Evolutionary conservation across 2,113 vertebrate species (phyloP), one percentile per base, ranked within the genome.

Genomic region (Tretioscincus oriximinensis): DNA sequence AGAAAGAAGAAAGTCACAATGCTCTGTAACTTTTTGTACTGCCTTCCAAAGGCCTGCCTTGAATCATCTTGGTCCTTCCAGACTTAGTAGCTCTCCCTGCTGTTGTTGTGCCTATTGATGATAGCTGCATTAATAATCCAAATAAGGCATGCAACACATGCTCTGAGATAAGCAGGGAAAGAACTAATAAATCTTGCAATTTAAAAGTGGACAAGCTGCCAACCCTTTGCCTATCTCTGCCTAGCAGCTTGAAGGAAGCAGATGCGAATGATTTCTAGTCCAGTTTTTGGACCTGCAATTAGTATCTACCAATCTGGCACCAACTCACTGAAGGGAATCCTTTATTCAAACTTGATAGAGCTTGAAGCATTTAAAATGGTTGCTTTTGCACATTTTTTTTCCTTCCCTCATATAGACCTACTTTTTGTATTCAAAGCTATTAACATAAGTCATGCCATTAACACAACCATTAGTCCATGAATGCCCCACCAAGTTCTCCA

Each of bases 231-330:
- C 82, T 86, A 76, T 88, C 90, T 88, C 80, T 81, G 7, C 85
- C 84, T 73, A 82, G 47, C 90, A 88, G 88, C 83, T 88, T 77
- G 85, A 84, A 75, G 86, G 88, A 88, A 73, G 28, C 51, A 81
- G 10, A 45, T 85, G n/a, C 47, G 64, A 11, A 4, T 70, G 80
- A 80, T 81, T 88, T 88, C 76, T 73, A 81, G 54, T 8, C 29
- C 7, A 58, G 11, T 5, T 63, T 90, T 10, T 24, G 80, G 67
- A 80, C 6, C 77, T 1, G 0, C 77, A 76, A 69, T 60, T 75
- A 85, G 85, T 60, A 80, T 74, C 10, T 6, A 75, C 29, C 54
- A 85, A 49, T 79, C 26, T 41, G 29, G 26, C 21, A 67, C 1
- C 81, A 68, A 2, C 54, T 72, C 41, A 9, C 20, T 82, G 73